phyloP scores from a whole-genome alignment of 2,888 invertebrate species.

The Esperia sulphurella region DNA sequence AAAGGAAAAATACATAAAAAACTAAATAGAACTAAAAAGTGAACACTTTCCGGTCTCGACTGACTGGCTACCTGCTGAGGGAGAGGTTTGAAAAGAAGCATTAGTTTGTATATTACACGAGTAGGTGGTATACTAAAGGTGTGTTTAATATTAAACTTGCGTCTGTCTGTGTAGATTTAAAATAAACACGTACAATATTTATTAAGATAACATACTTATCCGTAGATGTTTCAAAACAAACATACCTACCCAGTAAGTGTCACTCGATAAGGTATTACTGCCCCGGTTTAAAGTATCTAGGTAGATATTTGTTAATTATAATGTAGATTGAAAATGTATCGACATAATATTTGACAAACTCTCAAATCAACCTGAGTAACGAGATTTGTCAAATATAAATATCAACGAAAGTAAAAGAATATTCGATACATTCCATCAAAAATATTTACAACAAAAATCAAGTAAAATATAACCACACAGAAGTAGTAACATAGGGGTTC shows the following conservation, averaged over 20 bases:
- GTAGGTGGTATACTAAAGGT: not conserved
- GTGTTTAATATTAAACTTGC: not conserved
- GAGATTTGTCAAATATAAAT: too few species aligned
- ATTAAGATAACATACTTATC: not conserved
- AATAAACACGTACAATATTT: not conserved
- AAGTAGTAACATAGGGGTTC: constrained; percentile 42
- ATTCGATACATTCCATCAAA: too few species aligned
- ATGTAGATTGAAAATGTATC: not conserved
- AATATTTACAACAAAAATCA: constrained; percentile 19
- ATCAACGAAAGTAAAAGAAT: too few species aligned
- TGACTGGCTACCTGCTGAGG: constrained; percentile 63
- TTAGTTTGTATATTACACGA: not conserved
- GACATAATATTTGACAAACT: too few species aligned
- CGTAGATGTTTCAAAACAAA: not conserved
- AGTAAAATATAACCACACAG: constrained; percentile 24
- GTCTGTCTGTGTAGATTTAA: not conserved
- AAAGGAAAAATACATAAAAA: constrained; percentile 34
- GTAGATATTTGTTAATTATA: not conserved
- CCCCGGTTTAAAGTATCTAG: not conserved
- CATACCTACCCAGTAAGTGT: not conserved
- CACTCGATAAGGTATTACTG: not conserved
- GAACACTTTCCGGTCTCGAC: constrained; percentile 57
- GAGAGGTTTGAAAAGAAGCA: constrained; percentile 2
- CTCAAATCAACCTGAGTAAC: too few species aligned
- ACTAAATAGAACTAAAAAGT: constrained; percentile 39